phyloP scores from a whole-genome alignment of 1,140 invertebrate genomes.

The Campoletis sonorensis region DNA sequence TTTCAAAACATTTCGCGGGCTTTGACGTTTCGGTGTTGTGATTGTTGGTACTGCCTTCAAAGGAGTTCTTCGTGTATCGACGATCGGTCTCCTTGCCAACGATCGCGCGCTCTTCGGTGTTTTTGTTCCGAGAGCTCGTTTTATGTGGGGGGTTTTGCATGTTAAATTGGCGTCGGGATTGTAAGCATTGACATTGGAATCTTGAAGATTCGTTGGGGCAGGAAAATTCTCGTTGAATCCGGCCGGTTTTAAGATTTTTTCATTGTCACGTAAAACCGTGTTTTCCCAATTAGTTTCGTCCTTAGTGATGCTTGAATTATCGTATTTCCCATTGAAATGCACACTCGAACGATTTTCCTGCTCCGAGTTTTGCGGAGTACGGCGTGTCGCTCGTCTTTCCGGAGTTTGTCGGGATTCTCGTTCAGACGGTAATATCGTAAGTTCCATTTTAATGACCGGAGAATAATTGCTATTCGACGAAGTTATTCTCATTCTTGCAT shows the following conservation, averaged over 20 bases:
- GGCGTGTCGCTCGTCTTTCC: constrained; percentile 44
- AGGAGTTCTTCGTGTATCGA: constrained; percentile 70
- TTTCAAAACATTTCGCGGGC: constrained; percentile 67
- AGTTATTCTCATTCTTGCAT: constrained; percentile 47
- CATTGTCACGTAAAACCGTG: constrained; percentile 5
- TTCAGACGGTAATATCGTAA: constrained; percentile 43
- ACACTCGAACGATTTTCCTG: constrained; percentile 38
- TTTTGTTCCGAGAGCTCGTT: constrained; percentile 69
- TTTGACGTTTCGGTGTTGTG: constrained; percentile 68
- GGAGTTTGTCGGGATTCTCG: constrained; percentile 36
- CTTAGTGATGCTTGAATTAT: not conserved
- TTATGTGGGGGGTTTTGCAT: constrained; percentile 72
- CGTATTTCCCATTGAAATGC: not conserved
- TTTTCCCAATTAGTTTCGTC: not conserved
- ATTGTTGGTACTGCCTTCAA: constrained; percentile 71
- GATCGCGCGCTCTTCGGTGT: constrained; percentile 70
- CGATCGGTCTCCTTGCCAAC: constrained; percentile 60
- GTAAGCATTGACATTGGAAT: constrained; percentile 57
- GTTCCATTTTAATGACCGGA: constrained; percentile 54
- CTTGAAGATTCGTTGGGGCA: constrained; percentile 33
- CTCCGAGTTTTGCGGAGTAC: constrained; percentile 36
- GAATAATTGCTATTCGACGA: constrained; percentile 47
- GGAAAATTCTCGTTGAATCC: not conserved
- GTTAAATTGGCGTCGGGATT: constrained; percentile 54
- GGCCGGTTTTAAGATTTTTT: constrained; percentile 34